phyloP scores from a whole-genome alignment of 2,113 vertebrate species.

The Garra rufa region DNA sequence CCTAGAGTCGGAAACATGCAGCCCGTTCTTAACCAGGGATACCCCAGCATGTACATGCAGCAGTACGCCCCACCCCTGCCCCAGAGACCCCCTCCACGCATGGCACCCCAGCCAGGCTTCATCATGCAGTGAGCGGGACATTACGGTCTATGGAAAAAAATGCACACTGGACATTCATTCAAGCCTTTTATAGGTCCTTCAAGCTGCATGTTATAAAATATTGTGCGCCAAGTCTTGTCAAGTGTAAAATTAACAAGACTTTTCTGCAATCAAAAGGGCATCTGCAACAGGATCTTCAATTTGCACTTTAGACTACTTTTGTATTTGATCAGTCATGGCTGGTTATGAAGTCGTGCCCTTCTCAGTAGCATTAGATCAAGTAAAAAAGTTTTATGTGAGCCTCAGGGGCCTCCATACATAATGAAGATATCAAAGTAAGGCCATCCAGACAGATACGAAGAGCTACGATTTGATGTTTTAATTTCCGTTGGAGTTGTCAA shows the following conservation, averaged over 20 bases:
- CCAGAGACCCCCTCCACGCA: constrained; percentile 82
- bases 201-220: constrained; percentile 55
- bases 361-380: constrained; percentile 3
- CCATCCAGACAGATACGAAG: not conserved
- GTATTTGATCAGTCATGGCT: constrained; percentile 42
- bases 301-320: constrained; percentile 58
- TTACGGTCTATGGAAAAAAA: constrained; percentile 29
- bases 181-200: constrained; percentile 52
- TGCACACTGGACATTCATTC: constrained; percentile 59
- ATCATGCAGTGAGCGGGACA: constrained; percentile 86
- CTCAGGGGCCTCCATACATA: not conserved
- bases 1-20: constrained; percentile 80
- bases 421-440: not conserved
- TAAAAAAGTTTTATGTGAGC: not conserved
- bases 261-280: constrained; percentile 56
- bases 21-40: constrained; percentile 71
- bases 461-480: not conserved
- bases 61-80: constrained; percentile 87
- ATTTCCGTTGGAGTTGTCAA: not conserved
- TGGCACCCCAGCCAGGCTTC: constrained; percentile 90
- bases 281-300: constrained; percentile 48
- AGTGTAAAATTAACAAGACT: constrained; percentile 50
- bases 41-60: constrained; percentile 74
- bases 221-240: constrained; percentile 43
- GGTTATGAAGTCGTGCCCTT: not conserved